Evolutionary conservation across 2,113 vertebrate species (phyloP).

Genomic region (Ramphastos sulfuratus): DNA sequence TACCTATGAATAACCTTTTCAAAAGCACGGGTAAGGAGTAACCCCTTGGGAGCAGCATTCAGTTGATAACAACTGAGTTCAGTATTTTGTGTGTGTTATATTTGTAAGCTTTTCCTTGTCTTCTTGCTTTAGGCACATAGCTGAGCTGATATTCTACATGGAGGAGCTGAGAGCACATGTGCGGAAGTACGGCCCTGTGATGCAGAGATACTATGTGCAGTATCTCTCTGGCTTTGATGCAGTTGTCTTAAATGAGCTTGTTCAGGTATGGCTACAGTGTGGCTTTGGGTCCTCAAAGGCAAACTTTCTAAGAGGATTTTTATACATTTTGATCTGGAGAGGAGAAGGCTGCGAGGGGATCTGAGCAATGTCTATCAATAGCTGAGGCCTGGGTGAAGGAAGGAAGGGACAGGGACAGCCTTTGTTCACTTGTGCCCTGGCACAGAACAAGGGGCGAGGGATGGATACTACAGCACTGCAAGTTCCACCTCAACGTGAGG

Average conservation of each 20-base stretch:
- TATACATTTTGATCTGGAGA: neutral
- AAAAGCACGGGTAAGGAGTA: neutral
- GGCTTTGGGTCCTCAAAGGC: neutral
- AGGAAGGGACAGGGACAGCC: too few relatives aligned
- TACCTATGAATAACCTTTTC: neutral
- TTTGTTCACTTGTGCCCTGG: too few relatives aligned
- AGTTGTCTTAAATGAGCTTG: slow-evolving; percentile 96
- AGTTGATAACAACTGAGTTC: neutral
- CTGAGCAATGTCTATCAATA: too few relatives aligned
- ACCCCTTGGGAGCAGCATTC: neutral
- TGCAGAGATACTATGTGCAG: slow-evolving; percentile 98
- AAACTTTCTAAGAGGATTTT: too few relatives aligned
- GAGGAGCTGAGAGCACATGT: slow-evolving; percentile 97
- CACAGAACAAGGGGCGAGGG: too few relatives aligned
- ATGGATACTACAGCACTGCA: too few relatives aligned
- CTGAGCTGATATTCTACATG: slow-evolving; percentile 99
- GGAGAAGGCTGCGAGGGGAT: too few relatives aligned
- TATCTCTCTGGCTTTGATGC: slow-evolving; percentile 98
- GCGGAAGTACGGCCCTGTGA: slow-evolving; percentile 94
- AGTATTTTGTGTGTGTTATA: neutral
- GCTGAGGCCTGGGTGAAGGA: too few relatives aligned
- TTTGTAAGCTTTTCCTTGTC: neutral
- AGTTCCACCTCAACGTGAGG: too few relatives aligned
- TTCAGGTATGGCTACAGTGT: slow-evolving; percentile 83
- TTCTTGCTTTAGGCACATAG: slow-evolving; percentile 85